Percentiles rank a stretch among this genome's conserved stretches.
phyloP scores from a whole-genome alignment of 2,797 vertebrate genomes.

The Alosa sapidissima region DNA sequence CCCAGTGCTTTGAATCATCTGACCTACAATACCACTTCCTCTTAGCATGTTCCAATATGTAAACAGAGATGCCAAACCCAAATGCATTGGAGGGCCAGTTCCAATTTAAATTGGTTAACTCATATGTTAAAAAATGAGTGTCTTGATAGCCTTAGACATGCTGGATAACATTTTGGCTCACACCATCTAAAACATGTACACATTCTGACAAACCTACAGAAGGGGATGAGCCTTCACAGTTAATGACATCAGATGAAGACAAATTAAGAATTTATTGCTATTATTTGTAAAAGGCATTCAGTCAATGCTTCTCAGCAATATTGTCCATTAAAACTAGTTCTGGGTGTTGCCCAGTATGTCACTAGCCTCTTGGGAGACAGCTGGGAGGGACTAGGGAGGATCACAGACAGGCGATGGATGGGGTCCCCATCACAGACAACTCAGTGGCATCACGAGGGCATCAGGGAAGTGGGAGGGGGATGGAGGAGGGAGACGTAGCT shows the following conservation, averaged over 20 bases:
- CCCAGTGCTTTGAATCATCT: conserved; percentile 12
- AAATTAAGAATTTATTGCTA: neutral
- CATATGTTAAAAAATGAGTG: neutral
- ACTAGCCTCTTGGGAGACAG: neutral
- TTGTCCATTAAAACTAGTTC: conserved; percentile 13
- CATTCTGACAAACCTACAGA: neutral
- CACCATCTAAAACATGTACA: neutral
- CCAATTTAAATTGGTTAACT: neutral
- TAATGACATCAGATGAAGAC: neutral
- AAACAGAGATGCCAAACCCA: conserved; percentile 14
- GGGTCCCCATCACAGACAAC: conserved; percentile 31
- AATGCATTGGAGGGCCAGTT: neutral
- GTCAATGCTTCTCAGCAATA: conserved; percentile 19
- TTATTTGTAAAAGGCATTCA: neutral
- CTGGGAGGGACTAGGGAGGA: conserved; percentile 32
- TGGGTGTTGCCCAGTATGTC: conserved; percentile 5
- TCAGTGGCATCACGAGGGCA: conserved; percentile 1
- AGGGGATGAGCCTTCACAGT: neutral
- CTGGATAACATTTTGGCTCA: neutral
- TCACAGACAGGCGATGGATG: conserved; percentile 40
- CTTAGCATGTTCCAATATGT: neutral
- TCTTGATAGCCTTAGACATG: neutral
- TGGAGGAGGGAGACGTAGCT: conserved; percentile 6
- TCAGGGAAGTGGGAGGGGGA: conserved; percentile 21
- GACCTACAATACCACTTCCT: conserved; percentile 10